Base-by-base conservation (phyloP, 2,888 invertebrate genomes). In the Chrysolina americana region DNA sequence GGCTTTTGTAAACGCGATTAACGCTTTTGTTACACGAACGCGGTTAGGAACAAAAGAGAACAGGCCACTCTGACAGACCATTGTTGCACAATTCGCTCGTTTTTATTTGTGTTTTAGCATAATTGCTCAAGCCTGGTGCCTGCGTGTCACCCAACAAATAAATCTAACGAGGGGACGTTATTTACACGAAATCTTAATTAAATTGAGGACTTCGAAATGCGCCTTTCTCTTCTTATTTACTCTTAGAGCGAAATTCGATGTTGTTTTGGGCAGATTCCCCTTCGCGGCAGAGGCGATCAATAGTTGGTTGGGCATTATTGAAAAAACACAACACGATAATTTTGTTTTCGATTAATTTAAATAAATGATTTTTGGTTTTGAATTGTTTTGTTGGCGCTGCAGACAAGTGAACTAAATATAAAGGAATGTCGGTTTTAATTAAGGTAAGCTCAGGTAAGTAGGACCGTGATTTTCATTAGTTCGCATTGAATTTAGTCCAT, bases 1-100 rank as follows among this genome's bases (percentile, higher is more conserved):
- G 36, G 71, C 73, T 75, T 78, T 76, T 71, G 75, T 79, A 78
- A 80, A 80, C 78, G 65, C 78, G 78, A 79, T 80, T 79, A 80
- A 63, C 71, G 77, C 78, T 74, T 76, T 80, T 78, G 78, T 80
- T 72, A 76, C 70, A 76, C 78, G 76, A 79, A 78, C 75, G 77
- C 68, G 71, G 66, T 70, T 64, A 41, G 44, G n/a, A 50, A 71
- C 41, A 63, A 59, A 68, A 73, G 63, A 53, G 70, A 65, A 62
- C 72, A 65, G 50, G 23, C 68, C 68, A 64, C 68, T 72, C 70
- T 62, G 62, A 41, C 75, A 68, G 65, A 65, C 71, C 71, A 76
- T 76, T 74, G 76, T 76, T 71, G 73, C 73, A 50, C 73, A 66
- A 76, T 76, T 76, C 71, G 53, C 41, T 47, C 66, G 71, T 74